These are phyloP conservation scores for Coronaproctus castanopsis DNA, from an alignment of 2,888 invertebrate species.

Conservation along the genomic window DNA sequence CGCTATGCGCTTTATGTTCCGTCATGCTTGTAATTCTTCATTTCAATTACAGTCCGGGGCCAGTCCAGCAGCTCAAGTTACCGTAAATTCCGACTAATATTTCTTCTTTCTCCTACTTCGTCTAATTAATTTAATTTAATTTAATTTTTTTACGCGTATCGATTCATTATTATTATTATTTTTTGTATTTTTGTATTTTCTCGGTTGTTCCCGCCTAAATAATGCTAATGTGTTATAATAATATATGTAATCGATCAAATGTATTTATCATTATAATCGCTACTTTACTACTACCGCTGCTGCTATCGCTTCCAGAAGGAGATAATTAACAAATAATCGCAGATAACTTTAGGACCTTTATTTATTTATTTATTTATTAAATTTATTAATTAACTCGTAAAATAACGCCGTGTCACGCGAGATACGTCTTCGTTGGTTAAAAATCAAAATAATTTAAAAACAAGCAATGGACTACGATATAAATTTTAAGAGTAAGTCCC, in stretches of 20 bases:
- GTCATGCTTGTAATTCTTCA: not conserved
- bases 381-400: too few species aligned
- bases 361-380: too few species aligned
- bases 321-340: too few species aligned
- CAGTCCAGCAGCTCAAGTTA: conserved; percentile 12
- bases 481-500: too few species aligned
- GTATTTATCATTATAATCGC: too few species aligned
- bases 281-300: too few species aligned
- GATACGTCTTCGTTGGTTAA: too few species aligned
- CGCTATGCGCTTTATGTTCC: not conserved
- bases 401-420: too few species aligned
- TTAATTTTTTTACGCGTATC: not conserved
- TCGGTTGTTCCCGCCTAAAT: not conserved
- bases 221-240: not conserved
- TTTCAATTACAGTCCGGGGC: conserved; percentile 3
- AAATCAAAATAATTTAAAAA: too few species aligned
- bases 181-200: not conserved
- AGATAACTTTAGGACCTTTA: too few species aligned
- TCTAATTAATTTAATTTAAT: not conserved
- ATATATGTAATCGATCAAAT: not conserved
- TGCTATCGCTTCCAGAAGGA: too few species aligned
- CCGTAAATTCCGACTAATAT: not conserved
- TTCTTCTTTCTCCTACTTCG: not conserved
- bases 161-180: not conserved
- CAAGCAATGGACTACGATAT: too few species aligned